Evolutionary conservation across 2,797 vertebrate genomes (phyloP).

Genomic region (Gorsachius magnificus): DNA sequence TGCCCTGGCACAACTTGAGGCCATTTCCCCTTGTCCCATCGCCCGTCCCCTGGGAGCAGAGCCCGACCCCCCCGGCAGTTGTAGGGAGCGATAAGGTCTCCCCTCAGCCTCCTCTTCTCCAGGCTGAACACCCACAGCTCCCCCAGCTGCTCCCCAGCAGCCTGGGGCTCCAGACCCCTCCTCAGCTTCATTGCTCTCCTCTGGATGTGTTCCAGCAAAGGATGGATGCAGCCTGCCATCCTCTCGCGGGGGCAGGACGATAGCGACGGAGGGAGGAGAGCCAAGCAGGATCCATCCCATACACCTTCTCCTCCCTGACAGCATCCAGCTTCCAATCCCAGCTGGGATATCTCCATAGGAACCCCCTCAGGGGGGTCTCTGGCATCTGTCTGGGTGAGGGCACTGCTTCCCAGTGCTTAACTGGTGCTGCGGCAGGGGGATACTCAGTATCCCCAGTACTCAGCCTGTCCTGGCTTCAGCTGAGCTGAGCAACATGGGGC

Average conservation of each 20-base stretch:
- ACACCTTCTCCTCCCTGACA: background rate
- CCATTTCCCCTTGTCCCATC: no score
- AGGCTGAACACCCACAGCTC: no score
- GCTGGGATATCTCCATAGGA: background rate
- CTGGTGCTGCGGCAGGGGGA: background rate
- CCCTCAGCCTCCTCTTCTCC: no score
- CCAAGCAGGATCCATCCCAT: background rate
- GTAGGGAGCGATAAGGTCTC: no score
- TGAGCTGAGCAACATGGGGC: background rate
- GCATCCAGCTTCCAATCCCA: background rate
- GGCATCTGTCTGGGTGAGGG: background rate
- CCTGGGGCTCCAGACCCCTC: no score
- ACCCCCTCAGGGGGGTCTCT: accelerated
- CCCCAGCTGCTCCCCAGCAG: no score
- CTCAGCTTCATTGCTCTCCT: no score
- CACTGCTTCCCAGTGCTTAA: background rate
- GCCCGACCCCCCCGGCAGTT: no score
- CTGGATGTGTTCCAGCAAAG: no score
- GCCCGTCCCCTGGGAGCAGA: no score
- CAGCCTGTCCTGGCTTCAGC: background rate
- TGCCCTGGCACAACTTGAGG: no score
- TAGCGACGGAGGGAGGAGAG: background rate
- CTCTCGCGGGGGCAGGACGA: background rate
- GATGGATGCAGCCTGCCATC: background rate
- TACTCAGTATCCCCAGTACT: background rate